Evolutionary conservation across 2,113 vertebrate genomes (phyloP).

Genomic region (Vicugna pacos): DNA sequence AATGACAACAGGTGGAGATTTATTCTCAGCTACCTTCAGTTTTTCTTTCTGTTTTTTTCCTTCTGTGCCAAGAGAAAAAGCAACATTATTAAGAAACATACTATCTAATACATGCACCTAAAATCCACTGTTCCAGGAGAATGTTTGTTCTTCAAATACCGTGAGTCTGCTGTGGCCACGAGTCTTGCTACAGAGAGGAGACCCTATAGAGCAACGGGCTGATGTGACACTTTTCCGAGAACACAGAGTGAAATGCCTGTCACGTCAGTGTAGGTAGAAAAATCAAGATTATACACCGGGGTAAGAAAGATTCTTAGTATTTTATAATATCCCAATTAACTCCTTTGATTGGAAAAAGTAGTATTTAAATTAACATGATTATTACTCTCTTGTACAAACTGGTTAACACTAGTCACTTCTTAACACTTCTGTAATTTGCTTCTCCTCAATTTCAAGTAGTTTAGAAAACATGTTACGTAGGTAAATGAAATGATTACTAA

Average conservation of each 20-base stretch:
- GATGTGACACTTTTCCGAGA: neutral
- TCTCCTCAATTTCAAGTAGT: neutral
- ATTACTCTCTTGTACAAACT: neutral
- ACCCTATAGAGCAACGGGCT: neutral
- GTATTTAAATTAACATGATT: neutral
- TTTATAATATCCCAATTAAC: neutral
- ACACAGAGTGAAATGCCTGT: neutral
- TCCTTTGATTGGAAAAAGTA: neutral
- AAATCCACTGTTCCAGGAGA: conserved; percentile 26
- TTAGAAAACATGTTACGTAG: neutral
- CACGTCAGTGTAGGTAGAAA: too few species aligned
- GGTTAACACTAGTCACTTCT: neutral
- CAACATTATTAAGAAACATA: neutral
- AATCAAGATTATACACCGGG: neutral
- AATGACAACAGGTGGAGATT: conserved; percentile 66
- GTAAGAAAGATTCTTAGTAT: neutral
- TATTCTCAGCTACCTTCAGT: conserved; percentile 75
- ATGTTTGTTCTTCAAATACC: neutral
- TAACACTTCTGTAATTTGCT: neutral
- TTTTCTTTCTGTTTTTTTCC: conserved; percentile 80
- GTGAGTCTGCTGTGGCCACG: neutral
- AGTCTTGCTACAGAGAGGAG: neutral
- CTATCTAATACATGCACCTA: neutral
- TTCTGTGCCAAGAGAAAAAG: conserved; percentile 74
- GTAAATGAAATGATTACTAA: conserved; percentile 22